Evolutionary conservation across 2,888 invertebrate genomes (phyloP), one percentile per base, ranked within the genome.

Genomic region (Miltochrista miniata): DNA sequence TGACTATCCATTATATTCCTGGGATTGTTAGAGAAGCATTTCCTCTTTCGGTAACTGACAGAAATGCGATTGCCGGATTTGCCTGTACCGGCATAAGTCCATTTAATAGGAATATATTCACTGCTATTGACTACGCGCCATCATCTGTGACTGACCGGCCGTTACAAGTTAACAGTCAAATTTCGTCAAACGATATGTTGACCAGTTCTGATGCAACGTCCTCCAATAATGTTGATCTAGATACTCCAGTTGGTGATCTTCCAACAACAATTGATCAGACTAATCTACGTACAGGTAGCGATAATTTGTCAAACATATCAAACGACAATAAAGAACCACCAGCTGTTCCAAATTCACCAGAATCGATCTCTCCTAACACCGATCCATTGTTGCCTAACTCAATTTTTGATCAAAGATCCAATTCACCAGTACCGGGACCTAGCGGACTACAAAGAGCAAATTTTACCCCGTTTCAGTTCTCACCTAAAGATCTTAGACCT

Each of bases 1-100:
- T 54, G 57, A 41, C 41, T 31, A 51, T 54, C 34, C 46, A 54
- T 45, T 42, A 58, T 39, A 54, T 24, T 24, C 18, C 18, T 24
- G 46, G 46, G 30, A 48, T 54, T 33, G 33, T 33, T 7, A 33
- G 33, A 2, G 33, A 33, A 33, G 33, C 33, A 33, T 33, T 33
- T 11, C 2, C 33, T 33, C 33, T 33, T 2, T 2, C 33, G 2
- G 33, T 33, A 2, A 33, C 33, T 5, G 33, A 33, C 11, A 33
- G 33, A 33, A 33, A 33, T 7, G 33, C 33, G 11, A 33, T 33
- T 33, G 33, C 33, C 8, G 33, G 33, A 5, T 33, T 33, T 33
- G 8, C 2, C 1, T 33, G 33, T 9, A 33, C 33, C 1, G 2
- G 33, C 8, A 33, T 33, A 33, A 33, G 33, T 33, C 33, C 33